phyloP scores from a whole-genome alignment of 2,113 vertebrate genomes.

The Leptocoma aspasia region DNA sequence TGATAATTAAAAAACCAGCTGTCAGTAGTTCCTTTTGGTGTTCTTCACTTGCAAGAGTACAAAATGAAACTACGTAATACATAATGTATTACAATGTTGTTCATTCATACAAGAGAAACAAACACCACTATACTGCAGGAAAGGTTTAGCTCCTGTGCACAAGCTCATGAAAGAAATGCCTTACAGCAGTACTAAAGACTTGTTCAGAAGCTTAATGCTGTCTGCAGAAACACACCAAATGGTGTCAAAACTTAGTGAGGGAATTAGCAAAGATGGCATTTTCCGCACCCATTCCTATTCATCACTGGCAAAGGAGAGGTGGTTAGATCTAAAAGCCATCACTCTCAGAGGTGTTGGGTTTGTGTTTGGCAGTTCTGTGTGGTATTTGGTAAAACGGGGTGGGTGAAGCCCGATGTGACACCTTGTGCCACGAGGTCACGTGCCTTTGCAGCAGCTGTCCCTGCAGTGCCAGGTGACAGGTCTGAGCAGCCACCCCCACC shows the following conservation, averaged over 20 bases:
- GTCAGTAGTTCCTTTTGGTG: background rate
- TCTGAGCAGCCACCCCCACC: background rate
- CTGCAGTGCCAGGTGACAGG: background rate
- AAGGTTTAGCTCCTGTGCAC: background rate
- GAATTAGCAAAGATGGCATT: background rate
- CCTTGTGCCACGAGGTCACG: background rate
- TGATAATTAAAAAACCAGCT: background rate
- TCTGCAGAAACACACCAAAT: background rate
- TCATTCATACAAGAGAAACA: background rate
- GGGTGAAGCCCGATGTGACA: background rate
- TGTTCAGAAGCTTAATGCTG: background rate
- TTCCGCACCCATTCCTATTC: background rate
- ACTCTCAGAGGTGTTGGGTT: rapidly evolving
- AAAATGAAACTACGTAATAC: background rate
- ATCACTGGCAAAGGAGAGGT: background rate
- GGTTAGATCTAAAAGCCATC: background rate
- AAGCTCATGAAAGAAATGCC: background rate
- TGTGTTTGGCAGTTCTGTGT: background rate
- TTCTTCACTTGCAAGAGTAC: background rate
- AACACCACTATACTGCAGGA: background rate
- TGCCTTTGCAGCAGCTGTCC: background rate
- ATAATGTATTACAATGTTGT: background rate
- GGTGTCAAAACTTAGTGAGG: background rate
- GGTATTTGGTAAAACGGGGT: rapidly evolving
- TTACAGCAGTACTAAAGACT: background rate